These are phyloP conservation scores for Ichneumoninae sp. DNA, from an alignment of 2,888 invertebrate genomes.

Conservation along the genomic window DNA sequence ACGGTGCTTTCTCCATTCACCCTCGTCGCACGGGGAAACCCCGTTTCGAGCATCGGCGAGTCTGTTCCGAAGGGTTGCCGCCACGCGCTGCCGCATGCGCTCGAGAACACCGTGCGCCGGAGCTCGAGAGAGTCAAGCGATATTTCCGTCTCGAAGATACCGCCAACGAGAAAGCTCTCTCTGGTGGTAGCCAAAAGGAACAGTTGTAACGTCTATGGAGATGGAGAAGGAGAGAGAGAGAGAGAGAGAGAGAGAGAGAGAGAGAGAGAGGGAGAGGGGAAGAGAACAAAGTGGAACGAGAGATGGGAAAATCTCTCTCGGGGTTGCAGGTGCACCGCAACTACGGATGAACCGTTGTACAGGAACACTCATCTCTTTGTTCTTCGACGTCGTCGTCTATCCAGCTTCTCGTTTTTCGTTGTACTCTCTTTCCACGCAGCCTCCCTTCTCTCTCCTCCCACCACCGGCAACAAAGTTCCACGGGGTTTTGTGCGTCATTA, in stretches of 20 bases:
- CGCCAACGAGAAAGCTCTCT: neutral
- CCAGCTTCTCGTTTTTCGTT: conserved; percentile 15
- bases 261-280: neutral
- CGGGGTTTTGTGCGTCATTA: conserved; percentile 35
- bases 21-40: neutral
- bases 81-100: conserved; percentile 9
- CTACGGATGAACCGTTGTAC: conserved; percentile 20
- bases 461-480: conserved; percentile 19
- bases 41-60: conserved; percentile 28
- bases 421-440: neutral
- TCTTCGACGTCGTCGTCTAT: conserved; percentile 37
- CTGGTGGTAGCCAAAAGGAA: neutral
- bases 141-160: conserved; percentile 33
- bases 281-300: conserved; percentile 4
- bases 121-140: conserved; percentile 17
- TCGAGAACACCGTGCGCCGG: too few species aligned
- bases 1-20: conserved; percentile 31
- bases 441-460: neutral
- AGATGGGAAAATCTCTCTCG: conserved; percentile 23
- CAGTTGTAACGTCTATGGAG: neutral
- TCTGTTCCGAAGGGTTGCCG: conserved; percentile 32
- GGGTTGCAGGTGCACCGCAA: conserved; percentile 27
- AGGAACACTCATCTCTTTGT: conserved; percentile 38
- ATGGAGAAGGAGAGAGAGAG: neutral
- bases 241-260: neutral